Evolutionary conservation across 2,797 vertebrate genomes (phyloP), one percentile per base, ranked within the genome.

Genomic region (Holocentrus rufus): DNA sequence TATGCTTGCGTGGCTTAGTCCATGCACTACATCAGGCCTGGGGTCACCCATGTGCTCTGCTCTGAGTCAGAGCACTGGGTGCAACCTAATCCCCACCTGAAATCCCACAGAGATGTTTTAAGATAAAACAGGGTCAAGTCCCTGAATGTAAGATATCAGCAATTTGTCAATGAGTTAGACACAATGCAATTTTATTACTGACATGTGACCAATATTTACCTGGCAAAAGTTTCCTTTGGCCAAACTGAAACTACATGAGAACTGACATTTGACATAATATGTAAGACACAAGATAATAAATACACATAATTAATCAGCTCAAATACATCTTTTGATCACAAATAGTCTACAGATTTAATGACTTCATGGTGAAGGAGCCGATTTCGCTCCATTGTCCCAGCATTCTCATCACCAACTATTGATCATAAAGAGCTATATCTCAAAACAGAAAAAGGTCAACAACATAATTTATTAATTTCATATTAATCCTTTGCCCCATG

Each of bases 291-390:
- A 44, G 52, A 20, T 80, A 80, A 90, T 90, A 84, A 89, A 85
- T 87, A 87, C 75, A 77, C 79, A 74, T 63, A 77, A 72, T 87
- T 85, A 85, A 88, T 69, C 72, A 84, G 80, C 80, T 83, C 83
- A 81, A 87, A 90, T 76, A 72, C 81, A 91, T 86, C 90, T 89
- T 90, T 87, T 89, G 87, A 90, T 90, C 89, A 87, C 85, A 82
- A 88, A 86, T 68, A 84, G 85, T 85, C 87, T 81, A 80, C 71
- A 86, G 85, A 90, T 88, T 78, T 80, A 90, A 90, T 86, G 88
- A 88, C 75, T 87, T 90, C 79, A 89, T 87, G 86, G 88, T 87
- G 72, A 90, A 88, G 15, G 57, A 85, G 87, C 85, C 88, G 84
- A 85, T 87, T 88, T 85, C 67, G 69, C 66, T 77, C 80, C 73